Conservation (phyloP, 2,113 vertebrate species). For the Megaceryle maxima region DNA sequence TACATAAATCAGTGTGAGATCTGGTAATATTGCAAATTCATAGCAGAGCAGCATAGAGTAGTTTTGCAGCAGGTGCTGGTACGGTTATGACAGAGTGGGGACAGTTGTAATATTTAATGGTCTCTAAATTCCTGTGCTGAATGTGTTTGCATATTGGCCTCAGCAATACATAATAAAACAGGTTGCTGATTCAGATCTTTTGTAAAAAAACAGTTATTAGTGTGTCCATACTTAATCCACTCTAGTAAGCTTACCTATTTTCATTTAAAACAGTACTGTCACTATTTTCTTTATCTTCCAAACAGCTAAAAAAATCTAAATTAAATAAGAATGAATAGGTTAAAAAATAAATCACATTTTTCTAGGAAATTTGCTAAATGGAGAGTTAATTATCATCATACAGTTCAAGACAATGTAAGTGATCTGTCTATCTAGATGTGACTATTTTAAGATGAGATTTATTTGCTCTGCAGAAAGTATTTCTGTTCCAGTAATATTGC, state of each 20-base stretch:
- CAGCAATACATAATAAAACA: background rate
- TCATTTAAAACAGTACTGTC: background rate
- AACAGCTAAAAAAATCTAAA: background rate
- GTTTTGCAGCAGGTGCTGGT: background rate
- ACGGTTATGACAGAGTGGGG: background rate
- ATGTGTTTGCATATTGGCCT: background rate
- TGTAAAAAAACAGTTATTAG: background rate
- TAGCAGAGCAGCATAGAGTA: background rate
- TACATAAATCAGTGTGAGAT: background rate
- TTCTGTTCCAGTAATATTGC: background rate
- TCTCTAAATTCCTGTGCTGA: background rate
- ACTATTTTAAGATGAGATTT: background rate
- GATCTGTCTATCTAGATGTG: background rate
- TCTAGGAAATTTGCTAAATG: background rate
- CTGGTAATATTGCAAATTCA: background rate
- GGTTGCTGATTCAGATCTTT: background rate
- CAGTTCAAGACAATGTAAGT: background rate
- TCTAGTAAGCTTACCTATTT: background rate
- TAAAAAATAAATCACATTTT: background rate
- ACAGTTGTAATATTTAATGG: background rate
- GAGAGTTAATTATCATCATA: background rate
- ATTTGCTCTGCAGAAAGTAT: background rate
- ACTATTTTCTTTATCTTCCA: background rate
- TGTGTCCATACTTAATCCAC: background rate
- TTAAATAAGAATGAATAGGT: background rate